These are phyloP conservation scores for Portevinia maculata DNA, from an alignment of 2,888 invertebrate genomes.

Conservation along the genomic window DNA sequence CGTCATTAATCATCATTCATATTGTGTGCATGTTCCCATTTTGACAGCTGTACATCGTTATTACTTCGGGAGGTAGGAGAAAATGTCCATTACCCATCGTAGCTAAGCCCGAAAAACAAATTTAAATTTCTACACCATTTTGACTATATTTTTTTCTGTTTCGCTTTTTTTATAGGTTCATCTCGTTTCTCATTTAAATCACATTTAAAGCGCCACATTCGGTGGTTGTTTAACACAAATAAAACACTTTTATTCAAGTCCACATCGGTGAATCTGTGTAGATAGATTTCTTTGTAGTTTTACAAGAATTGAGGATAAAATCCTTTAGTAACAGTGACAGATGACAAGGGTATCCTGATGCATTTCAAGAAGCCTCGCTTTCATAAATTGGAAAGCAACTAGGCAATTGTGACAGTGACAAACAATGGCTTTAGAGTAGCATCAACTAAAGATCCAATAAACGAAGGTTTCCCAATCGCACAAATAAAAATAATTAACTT, in stretches of 20 bases:
- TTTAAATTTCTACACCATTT: slow-evolving; percentile 61
- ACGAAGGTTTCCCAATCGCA: slow-evolving; percentile 42
- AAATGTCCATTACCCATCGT: slow-evolving; percentile 50
- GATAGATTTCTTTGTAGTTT: slow-evolving; percentile 55
- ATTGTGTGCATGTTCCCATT: slow-evolving; percentile 70
- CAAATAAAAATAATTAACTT: slow-evolving; percentile 72
- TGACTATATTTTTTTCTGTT: not conserved
- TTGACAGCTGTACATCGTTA: slow-evolving; percentile 68
- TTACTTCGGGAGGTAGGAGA: slow-evolving; percentile 36
- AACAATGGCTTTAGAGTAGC: slow-evolving; percentile 64
- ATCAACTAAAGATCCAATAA: slow-evolving; percentile 62
- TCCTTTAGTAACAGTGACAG: slow-evolving; percentile 62
- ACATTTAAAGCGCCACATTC: slow-evolving; percentile 62
- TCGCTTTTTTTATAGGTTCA: not conserved
- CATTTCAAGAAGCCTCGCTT: slow-evolving; percentile 57
- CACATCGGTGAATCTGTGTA: slow-evolving; percentile 40
- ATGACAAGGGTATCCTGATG: slow-evolving; percentile 64
- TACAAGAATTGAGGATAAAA: slow-evolving; percentile 32
- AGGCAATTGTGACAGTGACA: slow-evolving; percentile 56
- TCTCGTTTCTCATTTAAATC: slow-evolving; percentile 21
- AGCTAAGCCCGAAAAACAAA: slow-evolving; percentile 48
- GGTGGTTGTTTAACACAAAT: slow-evolving; percentile 43
- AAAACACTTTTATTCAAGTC: slow-evolving; percentile 47
- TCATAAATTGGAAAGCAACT: slow-evolving; percentile 51
- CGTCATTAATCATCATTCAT: slow-evolving; percentile 72